Conservation (phyloP, 2,113 vertebrate genomes). For the Piaya cayana region DNA sequence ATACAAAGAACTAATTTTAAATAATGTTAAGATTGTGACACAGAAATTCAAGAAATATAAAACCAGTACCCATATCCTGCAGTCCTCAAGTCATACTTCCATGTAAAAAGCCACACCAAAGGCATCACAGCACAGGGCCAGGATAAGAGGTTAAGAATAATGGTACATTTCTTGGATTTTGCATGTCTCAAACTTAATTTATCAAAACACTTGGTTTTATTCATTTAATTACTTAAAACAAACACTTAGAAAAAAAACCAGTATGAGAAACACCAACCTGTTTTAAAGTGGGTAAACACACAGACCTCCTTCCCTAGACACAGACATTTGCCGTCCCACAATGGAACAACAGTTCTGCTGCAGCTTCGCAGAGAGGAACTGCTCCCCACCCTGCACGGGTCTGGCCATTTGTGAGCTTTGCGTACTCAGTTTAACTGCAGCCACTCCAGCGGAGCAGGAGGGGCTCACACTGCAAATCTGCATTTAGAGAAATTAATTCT, state of each 20-base stretch:
- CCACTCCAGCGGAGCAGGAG: conserved; percentile 24
- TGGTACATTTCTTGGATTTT: conserved; percentile 64
- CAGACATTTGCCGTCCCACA: neutral
- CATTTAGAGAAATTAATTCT: conserved; percentile 45
- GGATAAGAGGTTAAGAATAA: conserved; percentile 27
- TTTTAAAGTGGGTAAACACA: conserved; percentile 65
- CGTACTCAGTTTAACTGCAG: conserved; percentile 36
- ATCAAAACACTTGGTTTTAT: conserved; percentile 63
- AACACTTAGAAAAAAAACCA: conserved; percentile 49
- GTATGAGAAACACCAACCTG: conserved; percentile 67
- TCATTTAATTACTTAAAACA: conserved; percentile 60
- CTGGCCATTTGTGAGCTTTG: too few relatives aligned
- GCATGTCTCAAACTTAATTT: conserved; percentile 66
- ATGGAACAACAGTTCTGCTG: conserved; percentile 17
- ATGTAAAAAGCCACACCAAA: conserved; percentile 54
- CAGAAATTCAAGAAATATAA: conserved; percentile 65
- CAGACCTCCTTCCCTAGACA: conserved; percentile 60
- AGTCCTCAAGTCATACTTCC: conserved; percentile 29
- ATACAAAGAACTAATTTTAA: conserved; percentile 67
- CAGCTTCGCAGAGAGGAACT: conserved; percentile 45
- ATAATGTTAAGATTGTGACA: conserved; percentile 66
- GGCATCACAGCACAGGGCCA: conserved; percentile 42
- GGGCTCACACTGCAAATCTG: neutral
- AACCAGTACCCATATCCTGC: conserved; percentile 40
- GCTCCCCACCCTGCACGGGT: neutral